Base-by-base conservation (phyloP, 92 coral and sea anemone genomes). In the Parazoanthus swiftii region DNA sequence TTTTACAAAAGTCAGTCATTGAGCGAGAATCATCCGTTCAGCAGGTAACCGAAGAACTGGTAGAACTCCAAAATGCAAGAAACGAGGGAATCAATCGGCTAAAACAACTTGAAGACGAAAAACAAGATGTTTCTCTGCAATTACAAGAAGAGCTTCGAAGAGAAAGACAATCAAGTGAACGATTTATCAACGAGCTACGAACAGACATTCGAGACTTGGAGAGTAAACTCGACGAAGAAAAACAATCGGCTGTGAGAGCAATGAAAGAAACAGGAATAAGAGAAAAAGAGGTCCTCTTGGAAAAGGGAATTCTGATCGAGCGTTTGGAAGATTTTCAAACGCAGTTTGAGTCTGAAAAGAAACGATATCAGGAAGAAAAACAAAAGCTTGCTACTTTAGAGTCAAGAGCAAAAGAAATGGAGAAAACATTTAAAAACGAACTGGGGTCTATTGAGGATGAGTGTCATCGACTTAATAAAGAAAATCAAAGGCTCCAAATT, bases 271-370 rank as follows among this genome's bases (percentile, higher is more conserved):
- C 80, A 26, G 92, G 89, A 13, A 51, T 74, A 26, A 86, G 74
- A 50, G 92, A 89, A 8, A 81, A 92, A 42, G 86, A 89, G 85
- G 36, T 88, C 23, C 86, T 88, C 29, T 82, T 76, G 38, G 96
- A 94, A 66, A 87, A 86, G 20, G 92, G 90, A 46, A 82, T 88
- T 68, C 63, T 94, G 73, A 76, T 86, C 9, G 91, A 92, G 43
- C 90, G 89, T 58, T 51, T 94, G 37, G 96, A 94, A 90, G 91
- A 88, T n/a, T 50, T 94, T 56, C 90, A 92, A 70, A 26, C 46
- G 0, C 90, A 89, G 25, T 48, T 86, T 29, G 71, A 88, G 1
- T 65, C 88, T 56, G 88, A 86, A 43, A 92, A 89, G 74, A 63
- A 82, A 50, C 77, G 23, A 15, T 77, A 82, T 26, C 38, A 46